Base-by-base conservation (phyloP, 2,888 invertebrate species). In the Ctenicera cuprea region DNA sequence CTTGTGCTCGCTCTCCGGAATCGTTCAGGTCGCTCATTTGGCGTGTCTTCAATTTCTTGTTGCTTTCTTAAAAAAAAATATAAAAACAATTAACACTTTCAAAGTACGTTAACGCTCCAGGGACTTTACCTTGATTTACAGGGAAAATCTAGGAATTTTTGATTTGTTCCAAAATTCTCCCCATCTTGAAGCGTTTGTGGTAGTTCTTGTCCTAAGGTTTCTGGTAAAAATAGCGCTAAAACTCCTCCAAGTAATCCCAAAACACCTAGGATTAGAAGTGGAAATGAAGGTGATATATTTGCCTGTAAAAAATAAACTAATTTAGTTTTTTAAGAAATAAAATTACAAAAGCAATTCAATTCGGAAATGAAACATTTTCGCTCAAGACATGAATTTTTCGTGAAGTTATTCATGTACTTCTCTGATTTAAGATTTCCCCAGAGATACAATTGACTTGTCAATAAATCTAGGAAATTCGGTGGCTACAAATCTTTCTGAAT, bases 141-240 rank as follows among this genome's bases (percentile, higher is more conserved):
- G 43, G 95, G 96, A 81, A 93, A 93, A 77, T 96, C 95, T 91
- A 94, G 94, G 81, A 96, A 92, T 77, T 89, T 91, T 86, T 96
- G 96, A 72, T 94, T 90, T 71, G 89, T 90, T 2, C 96, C 96
- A 81, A 96, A 96, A 81, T 94, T 90, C 87, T 96, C 96, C 11
- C 96, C 96, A 83, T 97, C 96, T 75, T 92, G 92, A 8, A 97
- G 87, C 0, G 95, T 95, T 85, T 96, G 96, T 0, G 96, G 96
- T 85, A 97, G 89, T 82, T 95, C 95, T 54, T 94, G 93, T 84
- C 94, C 94, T 82, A 96, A 89, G 0, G 96, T 96, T 88, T 97
- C 96, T 0, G 96, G 96, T 1, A 97, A 87, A 80, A 95, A 92
- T 0, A 96, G 89, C 50, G 94, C 91, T n/a, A 96, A 86, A 1